Percentiles rank a stretch among this genome's conserved stretches.
Evolutionary conservation across 2,797 vertebrate genomes (phyloP).

Genomic region (Coendou prehensilis): DNA sequence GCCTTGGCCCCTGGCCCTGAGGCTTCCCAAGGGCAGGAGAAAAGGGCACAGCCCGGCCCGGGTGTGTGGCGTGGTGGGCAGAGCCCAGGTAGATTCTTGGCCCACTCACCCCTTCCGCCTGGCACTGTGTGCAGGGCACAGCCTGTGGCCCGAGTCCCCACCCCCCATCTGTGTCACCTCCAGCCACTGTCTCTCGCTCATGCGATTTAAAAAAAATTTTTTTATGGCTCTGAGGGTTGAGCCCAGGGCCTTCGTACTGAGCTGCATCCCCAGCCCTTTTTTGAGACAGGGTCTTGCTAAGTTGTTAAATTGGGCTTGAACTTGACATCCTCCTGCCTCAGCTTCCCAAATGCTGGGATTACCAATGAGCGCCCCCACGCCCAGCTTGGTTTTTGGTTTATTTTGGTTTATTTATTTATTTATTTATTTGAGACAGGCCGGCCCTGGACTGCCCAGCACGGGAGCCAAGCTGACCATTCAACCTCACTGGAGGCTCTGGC

Average conservation of each 20-base stretch:
- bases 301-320: too few relatives aligned
- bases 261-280: neutral
- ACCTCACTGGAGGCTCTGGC: neutral
- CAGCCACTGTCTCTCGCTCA: neutral
- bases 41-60: neutral
- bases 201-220: accelerated
- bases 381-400: neutral
- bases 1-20: neutral
- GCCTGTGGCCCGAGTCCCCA: neutral
- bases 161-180: neutral
- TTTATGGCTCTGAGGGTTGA: neutral
- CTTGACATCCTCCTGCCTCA: neutral
- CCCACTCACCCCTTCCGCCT: accelerated
- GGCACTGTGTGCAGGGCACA: accelerated
- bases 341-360: neutral
- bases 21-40: neutral
- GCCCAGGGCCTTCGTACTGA: neutral
- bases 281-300: neutral
- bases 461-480: neutral
- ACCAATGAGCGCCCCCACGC: neutral
- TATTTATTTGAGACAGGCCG: neutral
- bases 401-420: neutral
- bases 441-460: neutral
- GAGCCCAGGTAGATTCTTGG: neutral
- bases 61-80: too few relatives aligned